These are phyloP conservation scores for Pocota personata DNA, from an alignment of 2,888 invertebrate species.

Conservation along the genomic window DNA sequence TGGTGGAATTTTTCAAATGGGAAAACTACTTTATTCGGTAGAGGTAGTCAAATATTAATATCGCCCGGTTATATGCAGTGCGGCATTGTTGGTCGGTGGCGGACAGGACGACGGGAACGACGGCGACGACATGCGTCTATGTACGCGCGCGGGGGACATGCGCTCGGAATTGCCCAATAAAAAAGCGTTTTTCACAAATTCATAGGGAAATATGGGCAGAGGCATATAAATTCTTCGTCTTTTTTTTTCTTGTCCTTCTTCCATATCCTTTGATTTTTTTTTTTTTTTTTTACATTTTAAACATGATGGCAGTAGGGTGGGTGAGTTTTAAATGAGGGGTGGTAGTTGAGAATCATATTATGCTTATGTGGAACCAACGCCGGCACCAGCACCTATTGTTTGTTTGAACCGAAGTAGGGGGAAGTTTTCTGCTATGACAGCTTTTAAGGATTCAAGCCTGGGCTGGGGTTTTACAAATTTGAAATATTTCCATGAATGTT, in stretches of 20 bases:
- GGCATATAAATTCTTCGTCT: conserved; percentile 76
- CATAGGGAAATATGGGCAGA: conserved; percentile 77
- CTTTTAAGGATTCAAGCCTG: conserved; percentile 31
- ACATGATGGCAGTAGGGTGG: conserved; percentile 14
- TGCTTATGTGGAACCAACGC: conserved; percentile 59
- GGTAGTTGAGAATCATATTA: conserved; percentile 62
- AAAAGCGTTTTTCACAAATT: conserved; percentile 78
- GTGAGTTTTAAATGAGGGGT: conserved; percentile 46
- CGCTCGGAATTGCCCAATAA: conserved; percentile 78
- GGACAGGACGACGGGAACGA: conserved; percentile 12
- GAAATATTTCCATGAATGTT: conserved; percentile 63
- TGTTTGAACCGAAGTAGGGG: conserved; percentile 36
- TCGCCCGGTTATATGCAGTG: conserved; percentile 70
- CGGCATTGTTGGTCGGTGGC: conserved; percentile 63
- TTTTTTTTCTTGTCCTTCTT: conserved; percentile 59
- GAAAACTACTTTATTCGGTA: conserved; percentile 63
- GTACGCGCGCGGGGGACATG: conserved; percentile 77
- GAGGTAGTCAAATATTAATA: conserved; percentile 74
- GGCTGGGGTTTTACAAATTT: conserved; percentile 36
- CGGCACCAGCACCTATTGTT: conserved; percentile 67
- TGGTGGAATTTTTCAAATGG: conserved; percentile 54
- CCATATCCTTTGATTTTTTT: conserved; percentile 76
- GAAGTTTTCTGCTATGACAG: conserved; percentile 60
- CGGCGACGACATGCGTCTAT: conserved; percentile 74
- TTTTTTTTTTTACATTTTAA: conserved; percentile 74